These are phyloP conservation scores for Idaea straminata DNA, from an alignment of 2,888 invertebrate genomes.

Conservation along the genomic window DNA sequence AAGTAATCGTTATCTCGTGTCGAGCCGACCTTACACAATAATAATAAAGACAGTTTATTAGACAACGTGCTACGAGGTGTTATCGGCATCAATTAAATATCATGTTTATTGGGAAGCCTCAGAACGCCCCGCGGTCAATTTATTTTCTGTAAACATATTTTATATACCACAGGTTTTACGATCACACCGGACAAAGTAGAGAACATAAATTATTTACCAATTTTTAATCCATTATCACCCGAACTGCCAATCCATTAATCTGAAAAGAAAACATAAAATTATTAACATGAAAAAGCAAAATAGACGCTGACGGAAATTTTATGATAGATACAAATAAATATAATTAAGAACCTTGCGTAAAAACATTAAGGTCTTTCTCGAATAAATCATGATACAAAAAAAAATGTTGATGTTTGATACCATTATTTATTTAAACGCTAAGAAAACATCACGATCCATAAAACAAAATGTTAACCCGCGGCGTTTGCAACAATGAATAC, in stretches of 20 bases:
- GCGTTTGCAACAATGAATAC: conserved; percentile 76
- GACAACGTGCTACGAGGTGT: conserved; percentile 66
- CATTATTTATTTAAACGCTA: conserved; percentile 72
- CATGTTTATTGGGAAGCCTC: conserved; percentile 74
- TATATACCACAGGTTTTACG: conserved; percentile 44
- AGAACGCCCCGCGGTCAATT: conserved; percentile 63
- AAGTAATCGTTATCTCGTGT: conserved; percentile 56
- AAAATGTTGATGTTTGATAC: conserved; percentile 60
- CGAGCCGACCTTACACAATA: conserved; percentile 63
- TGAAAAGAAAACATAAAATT: conserved; percentile 48
- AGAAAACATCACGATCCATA: conserved; percentile 71
- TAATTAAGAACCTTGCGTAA: conserved; percentile 50
- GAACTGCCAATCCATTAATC: conserved; percentile 52
- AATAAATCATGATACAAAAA: conserved; percentile 57
- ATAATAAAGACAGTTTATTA: conserved; percentile 78
- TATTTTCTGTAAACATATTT: conserved; percentile 53
- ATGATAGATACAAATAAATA: conserved; percentile 50
- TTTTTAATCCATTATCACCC: conserved; percentile 49
- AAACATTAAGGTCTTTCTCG: conserved; percentile 53
- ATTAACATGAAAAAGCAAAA: conserved; percentile 33
- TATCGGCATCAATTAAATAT: conserved; percentile 78
- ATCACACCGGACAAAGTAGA: conserved; percentile 38
- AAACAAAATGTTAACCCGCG: conserved; percentile 63
- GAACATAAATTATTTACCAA: conserved; percentile 46
- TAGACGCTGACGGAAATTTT: conserved; percentile 36